Evolutionary conservation across 2,113 vertebrate species (phyloP).

Genomic region (Cynopterus brachyotis): DNA sequence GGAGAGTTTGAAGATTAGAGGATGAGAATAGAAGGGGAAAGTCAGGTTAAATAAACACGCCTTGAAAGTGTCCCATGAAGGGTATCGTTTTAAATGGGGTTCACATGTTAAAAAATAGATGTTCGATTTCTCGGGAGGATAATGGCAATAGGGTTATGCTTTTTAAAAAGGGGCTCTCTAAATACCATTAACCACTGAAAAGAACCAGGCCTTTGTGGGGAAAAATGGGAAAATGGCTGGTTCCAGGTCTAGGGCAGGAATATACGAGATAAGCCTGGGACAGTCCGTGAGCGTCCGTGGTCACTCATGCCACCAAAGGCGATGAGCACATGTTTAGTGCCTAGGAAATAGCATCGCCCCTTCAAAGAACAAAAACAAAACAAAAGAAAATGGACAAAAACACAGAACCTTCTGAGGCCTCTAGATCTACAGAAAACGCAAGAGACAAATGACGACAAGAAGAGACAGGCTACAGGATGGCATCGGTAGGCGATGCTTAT

Average conservation of each 20-base stretch:
- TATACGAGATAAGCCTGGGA: background rate
- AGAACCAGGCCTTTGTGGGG: background rate
- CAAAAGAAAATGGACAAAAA: background rate
- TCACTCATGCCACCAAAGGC: background rate
- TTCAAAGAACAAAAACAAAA: background rate
- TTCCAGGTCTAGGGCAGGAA: background rate
- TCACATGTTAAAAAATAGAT: background rate
- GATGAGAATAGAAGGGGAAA: background rate
- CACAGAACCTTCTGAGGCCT: background rate
- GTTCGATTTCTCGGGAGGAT: background rate
- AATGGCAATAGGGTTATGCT: background rate
- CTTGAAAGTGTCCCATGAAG: background rate
- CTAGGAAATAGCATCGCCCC: background rate
- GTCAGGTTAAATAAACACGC: background rate
- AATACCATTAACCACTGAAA: background rate
- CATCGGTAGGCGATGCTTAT: background rate
- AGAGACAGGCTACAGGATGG: background rate
- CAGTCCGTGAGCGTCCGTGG: no score
- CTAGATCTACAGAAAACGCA: background rate
- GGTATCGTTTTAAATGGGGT: background rate
- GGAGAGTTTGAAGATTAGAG: background rate
- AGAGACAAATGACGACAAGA: background rate
- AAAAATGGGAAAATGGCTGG: background rate
- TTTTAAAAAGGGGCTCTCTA: background rate
- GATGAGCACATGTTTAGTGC: background rate